Conservation (phyloP, 1,140 invertebrate species). For the Monochamus saltuarius region DNA sequence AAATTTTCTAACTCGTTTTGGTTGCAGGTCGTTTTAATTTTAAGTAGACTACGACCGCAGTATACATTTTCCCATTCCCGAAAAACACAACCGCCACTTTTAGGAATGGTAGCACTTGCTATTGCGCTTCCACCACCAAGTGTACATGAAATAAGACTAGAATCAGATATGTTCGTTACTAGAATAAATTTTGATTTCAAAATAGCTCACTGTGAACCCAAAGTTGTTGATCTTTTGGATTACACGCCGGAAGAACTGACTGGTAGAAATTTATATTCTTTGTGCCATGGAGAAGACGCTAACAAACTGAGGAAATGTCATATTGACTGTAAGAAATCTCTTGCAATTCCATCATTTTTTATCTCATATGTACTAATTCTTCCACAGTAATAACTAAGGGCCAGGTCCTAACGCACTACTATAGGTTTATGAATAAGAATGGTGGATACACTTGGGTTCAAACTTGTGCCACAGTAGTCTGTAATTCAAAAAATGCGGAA, state of each 20-base stretch:
- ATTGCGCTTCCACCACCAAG: slow-evolving; percentile 94
- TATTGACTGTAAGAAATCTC: slow-evolving; percentile 80
- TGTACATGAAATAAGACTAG: slow-evolving; percentile 93
- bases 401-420: slow-evolving; percentile 94
- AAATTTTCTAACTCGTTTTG: background rate
- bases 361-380: slow-evolving; percentile 21
- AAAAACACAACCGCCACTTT: slow-evolving; percentile 77
- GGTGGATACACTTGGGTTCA: slow-evolving; percentile 96
- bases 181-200: slow-evolving; percentile 93
- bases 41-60: slow-evolving; percentile 87
- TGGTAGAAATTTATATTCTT: slow-evolving; percentile 88
- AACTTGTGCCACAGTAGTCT: slow-evolving; percentile 94
- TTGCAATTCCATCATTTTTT: slow-evolving; percentile 8
- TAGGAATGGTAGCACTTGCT: slow-evolving; percentile 92
- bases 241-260: slow-evolving; percentile 92
- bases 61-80: slow-evolving; percentile 87
- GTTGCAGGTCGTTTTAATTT: slow-evolving; percentile 84
- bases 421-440: slow-evolving; percentile 91
- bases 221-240: slow-evolving; percentile 90
- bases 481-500: slow-evolving; percentile 91
- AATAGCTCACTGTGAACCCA: slow-evolving; percentile 96
- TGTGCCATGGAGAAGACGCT: slow-evolving; percentile 94
- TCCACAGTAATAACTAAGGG: slow-evolving; percentile 92
- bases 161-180: slow-evolving; percentile 96
- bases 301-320: slow-evolving; percentile 90